phyloP scores from a whole-genome alignment of 2,113 vertebrate species.

The Columbina picui region DNA sequence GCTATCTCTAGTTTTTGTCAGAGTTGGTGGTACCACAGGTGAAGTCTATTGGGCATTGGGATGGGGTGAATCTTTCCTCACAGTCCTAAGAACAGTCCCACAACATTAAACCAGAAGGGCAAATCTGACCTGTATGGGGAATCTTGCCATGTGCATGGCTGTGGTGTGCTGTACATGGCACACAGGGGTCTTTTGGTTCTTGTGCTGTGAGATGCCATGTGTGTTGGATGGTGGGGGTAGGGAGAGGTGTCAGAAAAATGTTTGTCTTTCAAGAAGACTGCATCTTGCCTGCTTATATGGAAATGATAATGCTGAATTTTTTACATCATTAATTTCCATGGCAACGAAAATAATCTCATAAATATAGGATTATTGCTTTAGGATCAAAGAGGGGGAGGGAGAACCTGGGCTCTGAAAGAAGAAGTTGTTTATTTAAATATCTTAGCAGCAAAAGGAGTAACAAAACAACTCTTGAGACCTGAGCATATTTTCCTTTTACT shows the following conservation, averaged over 20 bases:
- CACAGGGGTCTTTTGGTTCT: background rate
- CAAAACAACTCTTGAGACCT: background rate
- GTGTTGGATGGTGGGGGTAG: background rate
- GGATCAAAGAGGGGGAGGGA: constrained; percentile 39
- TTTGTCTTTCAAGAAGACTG: background rate
- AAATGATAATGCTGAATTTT: constrained; percentile 15
- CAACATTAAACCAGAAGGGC: background rate
- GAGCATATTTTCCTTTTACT: background rate
- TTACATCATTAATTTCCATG: constrained; percentile 36
- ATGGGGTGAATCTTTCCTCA: background rate
- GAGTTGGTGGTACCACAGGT: background rate
- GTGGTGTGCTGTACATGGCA: rapidly evolving
- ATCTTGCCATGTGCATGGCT: background rate
- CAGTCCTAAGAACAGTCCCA: background rate
- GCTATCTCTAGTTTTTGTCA: background rate
- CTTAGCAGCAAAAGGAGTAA: background rate
- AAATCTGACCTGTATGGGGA: background rate
- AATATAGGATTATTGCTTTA: constrained; percentile 44
- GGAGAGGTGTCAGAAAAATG: background rate
- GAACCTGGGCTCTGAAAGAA: background rate
- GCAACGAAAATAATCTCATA: constrained; percentile 54
- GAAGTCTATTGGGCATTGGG: background rate
- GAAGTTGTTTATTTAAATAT: constrained; percentile 14
- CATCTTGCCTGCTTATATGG: background rate
- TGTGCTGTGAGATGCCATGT: background rate